Conservation (phyloP, 2,888 invertebrate species). For the Drosophila paramelanica region DNA sequence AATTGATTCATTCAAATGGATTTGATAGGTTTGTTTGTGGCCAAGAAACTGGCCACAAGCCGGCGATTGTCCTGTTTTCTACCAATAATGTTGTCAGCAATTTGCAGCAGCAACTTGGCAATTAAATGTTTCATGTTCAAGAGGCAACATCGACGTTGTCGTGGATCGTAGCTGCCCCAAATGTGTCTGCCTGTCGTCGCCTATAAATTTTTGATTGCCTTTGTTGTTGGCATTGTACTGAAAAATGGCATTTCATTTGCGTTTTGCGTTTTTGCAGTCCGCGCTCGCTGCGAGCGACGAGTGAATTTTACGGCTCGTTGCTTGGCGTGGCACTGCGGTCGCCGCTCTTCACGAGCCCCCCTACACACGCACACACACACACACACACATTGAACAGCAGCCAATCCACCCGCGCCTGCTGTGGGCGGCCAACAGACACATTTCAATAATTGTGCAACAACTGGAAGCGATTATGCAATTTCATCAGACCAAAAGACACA, state of each 20-base stretch:
- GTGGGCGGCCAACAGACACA: constrained; percentile 65
- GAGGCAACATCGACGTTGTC: constrained; percentile 20
- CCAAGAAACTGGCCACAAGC: constrained; percentile 29
- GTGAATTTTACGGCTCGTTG: constrained; percentile 79
- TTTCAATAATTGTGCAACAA: constrained; percentile 81
- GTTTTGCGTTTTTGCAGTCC: constrained; percentile 54
- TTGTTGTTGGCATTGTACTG: constrained; percentile 52
- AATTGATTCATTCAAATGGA: constrained; percentile 38
- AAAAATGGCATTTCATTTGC: constrained; percentile 73
- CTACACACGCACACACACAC: background rate
- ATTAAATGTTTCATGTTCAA: constrained; percentile 67
- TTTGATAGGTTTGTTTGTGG: constrained; percentile 45
- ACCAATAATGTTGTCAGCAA: constrained; percentile 31
- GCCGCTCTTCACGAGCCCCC: constrained; percentile 5
- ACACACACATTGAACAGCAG: background rate
- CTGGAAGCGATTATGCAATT: constrained; percentile 81
- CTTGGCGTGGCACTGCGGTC: constrained; percentile 55
- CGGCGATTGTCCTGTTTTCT: constrained; percentile 11
- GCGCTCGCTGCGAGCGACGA: constrained; percentile 55
- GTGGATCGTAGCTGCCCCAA: constrained; percentile 18
- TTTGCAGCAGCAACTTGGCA: constrained; percentile 54
- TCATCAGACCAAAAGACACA: constrained; percentile 77
- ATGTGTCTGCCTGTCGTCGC: constrained; percentile 60
- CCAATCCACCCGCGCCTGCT: constrained; percentile 19
- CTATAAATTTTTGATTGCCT: constrained; percentile 76